Conservation (phyloP, 2,888 invertebrate genomes). For the Dexiosoma caninum region DNA sequence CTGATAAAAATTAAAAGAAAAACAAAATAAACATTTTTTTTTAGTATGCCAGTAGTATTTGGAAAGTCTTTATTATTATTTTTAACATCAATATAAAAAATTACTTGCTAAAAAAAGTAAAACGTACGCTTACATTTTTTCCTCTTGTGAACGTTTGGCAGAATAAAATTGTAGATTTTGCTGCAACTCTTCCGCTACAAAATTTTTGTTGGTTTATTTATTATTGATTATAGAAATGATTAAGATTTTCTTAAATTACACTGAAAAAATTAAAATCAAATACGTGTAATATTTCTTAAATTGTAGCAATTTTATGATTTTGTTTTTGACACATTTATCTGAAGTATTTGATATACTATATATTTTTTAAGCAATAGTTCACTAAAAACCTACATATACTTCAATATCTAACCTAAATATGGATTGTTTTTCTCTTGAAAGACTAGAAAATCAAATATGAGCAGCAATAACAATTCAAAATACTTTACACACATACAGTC, state of each 20-base stretch:
- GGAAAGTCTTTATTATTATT: too few relatives aligned
- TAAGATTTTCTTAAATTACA: slow-evolving; percentile 20
- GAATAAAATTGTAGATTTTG: too few relatives aligned
- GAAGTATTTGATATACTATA: slow-evolving; percentile 19
- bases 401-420: slow-evolving; percentile 53
- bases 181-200: too few relatives aligned
- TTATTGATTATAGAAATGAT: background rate
- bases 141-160: too few relatives aligned
- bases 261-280: background rate
- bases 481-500: too few relatives aligned
- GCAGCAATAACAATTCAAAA: slow-evolving; percentile 7
- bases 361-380: slow-evolving; percentile 33
- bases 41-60: too few relatives aligned
- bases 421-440: slow-evolving; percentile 22
- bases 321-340: slow-evolving; percentile 27
- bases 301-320: background rate
- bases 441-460: slow-evolving; percentile 45
- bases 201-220: too few relatives aligned
- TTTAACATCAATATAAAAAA: too few relatives aligned
- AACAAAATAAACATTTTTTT: too few relatives aligned
- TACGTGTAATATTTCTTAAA: background rate
- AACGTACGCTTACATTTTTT: too few relatives aligned
- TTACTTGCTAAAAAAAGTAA: too few relatives aligned
- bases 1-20: too few relatives aligned
- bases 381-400: slow-evolving; percentile 55